A percentile compares a stretch with the other conserved stretches of the same genome.
These are phyloP conservation scores for Laupala kohalensis DNA, from an alignment of 1,140 invertebrate genomes.

Conservation along the genomic window DNA sequence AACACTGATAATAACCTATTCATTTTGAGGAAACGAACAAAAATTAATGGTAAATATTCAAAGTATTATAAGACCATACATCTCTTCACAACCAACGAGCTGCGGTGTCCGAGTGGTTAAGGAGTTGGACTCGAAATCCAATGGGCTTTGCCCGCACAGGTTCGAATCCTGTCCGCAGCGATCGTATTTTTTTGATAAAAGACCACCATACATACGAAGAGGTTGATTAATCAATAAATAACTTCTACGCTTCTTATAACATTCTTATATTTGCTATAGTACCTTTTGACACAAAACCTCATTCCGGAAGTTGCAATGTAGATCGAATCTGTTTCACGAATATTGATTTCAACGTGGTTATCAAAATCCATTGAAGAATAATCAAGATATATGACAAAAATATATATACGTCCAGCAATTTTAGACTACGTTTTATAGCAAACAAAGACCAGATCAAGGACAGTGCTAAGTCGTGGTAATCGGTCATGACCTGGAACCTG, in stretches of 20 bases:
- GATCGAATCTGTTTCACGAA: background rate
- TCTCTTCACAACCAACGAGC: too few species aligned
- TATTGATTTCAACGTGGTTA: background rate
- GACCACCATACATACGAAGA: background rate
- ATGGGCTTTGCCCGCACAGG: conserved; percentile 78
- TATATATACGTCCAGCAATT: too few species aligned
- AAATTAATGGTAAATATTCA: too few species aligned
- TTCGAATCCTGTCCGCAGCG: conserved; percentile 81
- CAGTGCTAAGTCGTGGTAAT: too few species aligned
- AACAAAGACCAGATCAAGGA: too few species aligned
- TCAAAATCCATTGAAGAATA: too few species aligned
- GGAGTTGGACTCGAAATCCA: conserved; percentile 85
- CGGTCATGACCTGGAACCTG: too few species aligned
- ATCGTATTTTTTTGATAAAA: background rate
- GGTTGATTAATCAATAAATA: background rate
- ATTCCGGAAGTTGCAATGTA: background rate
- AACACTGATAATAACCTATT: too few species aligned
- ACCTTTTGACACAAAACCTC: background rate
- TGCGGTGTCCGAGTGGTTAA: conserved; percentile 84
- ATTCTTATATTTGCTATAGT: background rate
- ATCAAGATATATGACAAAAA: too few species aligned
- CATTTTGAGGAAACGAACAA: too few species aligned
- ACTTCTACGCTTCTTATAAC: background rate
- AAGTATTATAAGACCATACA: too few species aligned
- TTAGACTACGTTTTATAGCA: too few species aligned